Evolutionary conservation across 2,888 invertebrate genomes (phyloP), one percentile per base, ranked within the genome.

Genomic region (Leptopilina syphax): DNA sequence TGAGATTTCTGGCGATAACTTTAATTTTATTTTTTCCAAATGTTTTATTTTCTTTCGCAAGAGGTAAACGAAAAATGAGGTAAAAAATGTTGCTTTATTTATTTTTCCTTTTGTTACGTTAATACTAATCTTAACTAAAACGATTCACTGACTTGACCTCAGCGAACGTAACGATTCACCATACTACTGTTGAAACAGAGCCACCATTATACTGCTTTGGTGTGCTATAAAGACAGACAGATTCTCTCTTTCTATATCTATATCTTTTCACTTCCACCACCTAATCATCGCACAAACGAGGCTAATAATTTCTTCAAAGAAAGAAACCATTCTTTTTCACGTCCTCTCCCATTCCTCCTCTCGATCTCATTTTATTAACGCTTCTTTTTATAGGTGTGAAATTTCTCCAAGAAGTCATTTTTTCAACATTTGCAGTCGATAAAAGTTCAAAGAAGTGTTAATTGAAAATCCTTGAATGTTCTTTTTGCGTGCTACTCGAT

Each of bases 111-210:
- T 34, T 82, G 87, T 84, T 88, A 87, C 86, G 86, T 84, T 87
- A 50, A 86, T 86, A 85, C 86, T 86, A 81, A 84, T 86, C 85
- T 85, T 85, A 70, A 70, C 79, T 82, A 83, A 82, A 85, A 84
- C 87, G 88, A 87, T 87, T 87, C 88, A 86, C 86, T 85, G 84
- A 79, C 79, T 79, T 80, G 68, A 47, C 10, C 82, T 82, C 78
- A 79, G 81, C 80, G 82, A 85, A 86, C 83, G 82, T 85, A 87
- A 88, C 87, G 86, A 85, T 86, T 85, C 86, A 85, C 85, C 85
- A 84, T 84, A 86, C 34, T 34, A 34, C 85, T 85, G 81, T 80
- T 81, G 83, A 84, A 84, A 87, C 86, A 86, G 83, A 82, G 84
- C 85, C 82, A 83, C 84, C 85, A 88, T 87, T 88, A 88, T 87